phyloP scores from a whole-genome alignment of 2,888 invertebrate species.

The Cerastoderma edule region DNA sequence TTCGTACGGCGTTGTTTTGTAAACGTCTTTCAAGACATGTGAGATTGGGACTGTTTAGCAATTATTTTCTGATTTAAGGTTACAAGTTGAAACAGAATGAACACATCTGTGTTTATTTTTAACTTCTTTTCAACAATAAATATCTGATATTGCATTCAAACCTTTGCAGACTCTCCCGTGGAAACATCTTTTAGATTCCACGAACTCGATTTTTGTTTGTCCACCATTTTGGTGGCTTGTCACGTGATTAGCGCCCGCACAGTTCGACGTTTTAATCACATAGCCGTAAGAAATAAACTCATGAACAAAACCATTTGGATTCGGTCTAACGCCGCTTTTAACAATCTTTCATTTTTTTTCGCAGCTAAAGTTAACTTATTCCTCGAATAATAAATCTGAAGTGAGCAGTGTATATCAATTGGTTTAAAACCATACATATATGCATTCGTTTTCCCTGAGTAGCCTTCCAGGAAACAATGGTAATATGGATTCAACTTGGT shows the following conservation, averaged over 20 bases:
- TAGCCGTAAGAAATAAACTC: too few relatives aligned
- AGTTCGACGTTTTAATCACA: too few relatives aligned
- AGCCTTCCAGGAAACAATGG: too few relatives aligned
- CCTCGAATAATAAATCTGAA: too few relatives aligned
- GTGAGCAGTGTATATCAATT: too few relatives aligned
- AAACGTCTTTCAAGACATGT: neutral
- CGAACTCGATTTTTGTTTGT: conserved; percentile 21
- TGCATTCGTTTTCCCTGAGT: too few relatives aligned
- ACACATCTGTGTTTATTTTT: neutral
- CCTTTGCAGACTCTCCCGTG: conserved; percentile 2
- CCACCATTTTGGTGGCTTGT: conserved; percentile 34
- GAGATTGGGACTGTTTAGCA: neutral
- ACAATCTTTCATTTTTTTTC: too few relatives aligned
- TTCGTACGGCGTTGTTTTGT: neutral
- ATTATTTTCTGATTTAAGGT: neutral
- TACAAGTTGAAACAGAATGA: neutral
- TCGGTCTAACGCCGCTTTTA: too few relatives aligned
- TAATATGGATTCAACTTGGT: too few relatives aligned
- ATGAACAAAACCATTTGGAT: too few relatives aligned
- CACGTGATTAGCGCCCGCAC: conserved; percentile 24
- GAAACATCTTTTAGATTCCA: conserved; percentile 15
- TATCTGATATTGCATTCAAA: neutral
- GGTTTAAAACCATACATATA: too few relatives aligned
- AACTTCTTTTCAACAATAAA: neutral
- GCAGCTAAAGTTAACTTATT: too few relatives aligned